Evolutionary conservation across 2,888 invertebrate species (phyloP).

Genomic region (Smittia sp.): DNA sequence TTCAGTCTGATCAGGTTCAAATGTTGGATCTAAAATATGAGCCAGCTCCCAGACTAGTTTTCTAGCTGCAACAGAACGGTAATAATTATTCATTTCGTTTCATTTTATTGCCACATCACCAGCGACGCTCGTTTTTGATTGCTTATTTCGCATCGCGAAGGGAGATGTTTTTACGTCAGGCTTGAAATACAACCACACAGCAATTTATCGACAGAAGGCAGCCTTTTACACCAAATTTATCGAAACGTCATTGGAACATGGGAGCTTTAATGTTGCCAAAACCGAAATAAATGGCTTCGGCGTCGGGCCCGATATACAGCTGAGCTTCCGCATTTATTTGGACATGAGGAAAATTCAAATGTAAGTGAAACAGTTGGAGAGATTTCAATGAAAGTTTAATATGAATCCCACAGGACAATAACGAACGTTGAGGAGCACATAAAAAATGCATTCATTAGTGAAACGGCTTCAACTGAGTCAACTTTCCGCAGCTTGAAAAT

Average conservation of each 20-base stretch:
- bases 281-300: conserved; percentile 73
- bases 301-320: conserved; percentile 67
- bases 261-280: conserved; percentile 62
- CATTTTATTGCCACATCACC: conserved; percentile 42
- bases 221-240: conserved; percentile 71
- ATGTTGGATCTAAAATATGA: too few relatives aligned
- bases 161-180: conserved; percentile 65
- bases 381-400: conserved; percentile 1
- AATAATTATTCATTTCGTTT: conserved; percentile 41
- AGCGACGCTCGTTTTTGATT: conserved; percentile 75
- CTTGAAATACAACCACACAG: conserved; percentile 57
- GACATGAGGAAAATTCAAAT: conserved; percentile 79
- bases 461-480: conserved; percentile 68
- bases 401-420: conserved; percentile 59
- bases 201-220: conserved; percentile 69
- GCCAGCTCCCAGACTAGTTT: too few relatives aligned
- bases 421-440: conserved; percentile 73
- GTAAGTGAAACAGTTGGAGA: conserved; percentile 52
- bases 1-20: too few relatives aligned
- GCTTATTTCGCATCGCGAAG: conserved; percentile 69
- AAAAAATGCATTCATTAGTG: conserved; percentile 70
- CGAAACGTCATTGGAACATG: conserved; percentile 64
- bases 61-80: too few relatives aligned
- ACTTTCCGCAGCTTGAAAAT: conserved; percentile 72
- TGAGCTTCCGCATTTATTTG: conserved; percentile 73